Conservation (phyloP, 2,113 vertebrate genomes). For the Hydrolagus affinis region DNA sequence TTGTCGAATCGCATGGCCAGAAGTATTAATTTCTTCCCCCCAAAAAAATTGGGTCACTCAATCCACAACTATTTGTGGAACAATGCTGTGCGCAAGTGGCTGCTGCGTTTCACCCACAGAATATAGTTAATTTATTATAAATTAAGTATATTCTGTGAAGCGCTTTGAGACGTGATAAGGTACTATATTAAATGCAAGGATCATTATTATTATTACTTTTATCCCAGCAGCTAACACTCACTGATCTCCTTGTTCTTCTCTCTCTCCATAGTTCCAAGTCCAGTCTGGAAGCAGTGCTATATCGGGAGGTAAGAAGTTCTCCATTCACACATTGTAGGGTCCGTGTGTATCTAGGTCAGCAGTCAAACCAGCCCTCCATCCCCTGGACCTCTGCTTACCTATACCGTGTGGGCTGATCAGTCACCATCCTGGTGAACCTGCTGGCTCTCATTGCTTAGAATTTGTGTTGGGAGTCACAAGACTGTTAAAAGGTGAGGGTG, state of each 20-base stretch:
- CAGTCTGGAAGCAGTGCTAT: slow-evolving; percentile 68
- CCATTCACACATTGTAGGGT: no score
- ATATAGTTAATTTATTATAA: not conserved
- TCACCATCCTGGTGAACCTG: not conserved
- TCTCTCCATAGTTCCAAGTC: slow-evolving; percentile 58
- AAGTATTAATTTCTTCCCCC: not conserved
- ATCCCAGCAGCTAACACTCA: not conserved
- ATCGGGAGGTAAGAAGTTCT: slow-evolving; percentile 58
- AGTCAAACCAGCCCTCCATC: not conserved
- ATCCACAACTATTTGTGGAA: not conserved
- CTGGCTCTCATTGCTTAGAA: not conserved
- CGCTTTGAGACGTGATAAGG: not conserved
- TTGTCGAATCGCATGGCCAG: not conserved
- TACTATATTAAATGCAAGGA: not conserved
- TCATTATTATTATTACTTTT: not conserved
- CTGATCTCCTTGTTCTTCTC: not conserved
- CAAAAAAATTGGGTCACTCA: not conserved
- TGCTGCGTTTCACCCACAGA: not conserved
- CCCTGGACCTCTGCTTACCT: no score
- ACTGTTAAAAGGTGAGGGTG: no score
- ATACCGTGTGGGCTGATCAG: no score
- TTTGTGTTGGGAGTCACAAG: no score
- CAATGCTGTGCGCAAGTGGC: not conserved
- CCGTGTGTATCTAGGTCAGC: no score
- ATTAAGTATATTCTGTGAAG: not conserved